Conservation (phyloP, 2,113 vertebrate species). For the Sylvietta virens region DNA sequence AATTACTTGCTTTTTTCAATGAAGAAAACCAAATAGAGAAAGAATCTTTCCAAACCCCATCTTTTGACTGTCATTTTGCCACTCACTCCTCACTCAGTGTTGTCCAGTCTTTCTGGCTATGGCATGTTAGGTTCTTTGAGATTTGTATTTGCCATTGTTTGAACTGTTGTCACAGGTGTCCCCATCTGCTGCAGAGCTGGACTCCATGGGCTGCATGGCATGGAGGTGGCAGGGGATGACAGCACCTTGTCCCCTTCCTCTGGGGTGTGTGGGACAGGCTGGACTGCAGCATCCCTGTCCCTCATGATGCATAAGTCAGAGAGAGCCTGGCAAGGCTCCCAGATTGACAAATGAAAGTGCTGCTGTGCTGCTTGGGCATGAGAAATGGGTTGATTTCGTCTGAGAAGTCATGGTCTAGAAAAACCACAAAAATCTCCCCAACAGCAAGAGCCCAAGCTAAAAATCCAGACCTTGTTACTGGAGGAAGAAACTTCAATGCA, state of each 20-base stretch:
- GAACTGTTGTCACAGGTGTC: not conserved
- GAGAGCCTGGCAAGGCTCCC: not conserved
- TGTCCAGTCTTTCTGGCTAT: not conserved
- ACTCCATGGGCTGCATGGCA: fast-evolving
- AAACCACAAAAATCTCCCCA: not conserved
- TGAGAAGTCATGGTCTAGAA: not conserved
- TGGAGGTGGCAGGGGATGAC: fast-evolving
- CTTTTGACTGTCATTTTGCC: not conserved
- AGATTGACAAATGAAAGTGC: not conserved
- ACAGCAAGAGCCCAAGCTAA: not conserved
- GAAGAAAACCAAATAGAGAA: not conserved
- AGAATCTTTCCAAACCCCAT: not conserved
- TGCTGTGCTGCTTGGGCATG: not conserved
- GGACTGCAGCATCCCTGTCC: not conserved
- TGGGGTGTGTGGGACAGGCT: fast-evolving
- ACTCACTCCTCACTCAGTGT: not conserved
- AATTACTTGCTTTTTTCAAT: not conserved
- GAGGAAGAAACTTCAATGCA: not conserved
- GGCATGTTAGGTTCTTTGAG: fast-evolving
- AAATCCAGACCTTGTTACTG: not conserved
- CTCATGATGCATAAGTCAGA: not conserved
- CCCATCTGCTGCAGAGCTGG: not conserved
- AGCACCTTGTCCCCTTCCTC: not conserved
- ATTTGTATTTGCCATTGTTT: not conserved
- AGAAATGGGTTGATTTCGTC: not conserved